Conservation (phyloP, 2,113 vertebrate species). For the Parotia lawesii region DNA sequence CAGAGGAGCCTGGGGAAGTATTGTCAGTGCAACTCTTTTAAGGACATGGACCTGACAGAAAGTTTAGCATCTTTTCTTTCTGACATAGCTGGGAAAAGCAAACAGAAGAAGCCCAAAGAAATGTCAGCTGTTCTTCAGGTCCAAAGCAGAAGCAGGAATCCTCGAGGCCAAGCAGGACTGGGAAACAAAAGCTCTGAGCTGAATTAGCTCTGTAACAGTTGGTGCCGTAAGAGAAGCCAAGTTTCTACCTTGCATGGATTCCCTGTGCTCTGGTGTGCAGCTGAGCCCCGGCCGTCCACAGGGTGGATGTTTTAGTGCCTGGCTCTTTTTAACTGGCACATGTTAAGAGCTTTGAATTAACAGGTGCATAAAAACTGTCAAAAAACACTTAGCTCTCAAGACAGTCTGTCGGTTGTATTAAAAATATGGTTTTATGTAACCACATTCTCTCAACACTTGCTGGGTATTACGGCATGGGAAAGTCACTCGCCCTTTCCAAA, state of each 20-base stretch:
- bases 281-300: constrained; percentile 63
- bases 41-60: background rate
- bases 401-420: constrained; percentile 78
- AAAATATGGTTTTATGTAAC: constrained; percentile 78
- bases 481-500: constrained; percentile 54
- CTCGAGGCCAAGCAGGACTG: background rate
- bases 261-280: constrained; percentile 57
- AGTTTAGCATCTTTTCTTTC: background rate
- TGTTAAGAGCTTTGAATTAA: constrained; percentile 84
- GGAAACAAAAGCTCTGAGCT: background rate
- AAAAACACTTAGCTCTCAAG: constrained; percentile 80
- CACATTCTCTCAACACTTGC: constrained; percentile 72
- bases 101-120: background rate
- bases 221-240: constrained; percentile 11
- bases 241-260: constrained; percentile 51
- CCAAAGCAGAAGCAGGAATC: background rate
- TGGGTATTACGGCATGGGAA: constrained; percentile 62
- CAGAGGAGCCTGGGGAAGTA: background rate
- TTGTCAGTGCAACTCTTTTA: background rate
- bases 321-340: constrained; percentile 81
- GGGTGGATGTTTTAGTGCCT: constrained; percentile 77
- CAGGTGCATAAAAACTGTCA: constrained; percentile 84
- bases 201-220: background rate
- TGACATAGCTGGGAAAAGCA: background rate
- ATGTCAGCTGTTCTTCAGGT: background rate